phyloP scores from a whole-genome alignment of 2,888 invertebrate genomes.

The Hypercompe scribonia region DNA sequence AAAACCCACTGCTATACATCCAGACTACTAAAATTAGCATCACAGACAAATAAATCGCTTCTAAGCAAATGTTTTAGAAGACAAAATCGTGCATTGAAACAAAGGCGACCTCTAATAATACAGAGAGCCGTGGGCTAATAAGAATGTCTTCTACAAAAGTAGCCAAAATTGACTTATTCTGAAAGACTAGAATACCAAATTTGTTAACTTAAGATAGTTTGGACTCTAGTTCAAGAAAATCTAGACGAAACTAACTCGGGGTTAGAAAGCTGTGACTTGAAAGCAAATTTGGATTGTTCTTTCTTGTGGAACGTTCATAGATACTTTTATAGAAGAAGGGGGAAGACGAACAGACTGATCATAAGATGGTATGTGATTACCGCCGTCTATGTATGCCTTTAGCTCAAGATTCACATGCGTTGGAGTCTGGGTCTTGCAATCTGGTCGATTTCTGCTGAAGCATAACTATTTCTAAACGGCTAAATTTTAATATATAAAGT shows the following conservation, averaged over 20 bases:
- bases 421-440: too few relatives aligned
- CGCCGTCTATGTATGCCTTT: too few relatives aligned
- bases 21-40: neutral
- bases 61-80: neutral
- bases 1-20: neutral
- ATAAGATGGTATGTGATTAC: too few relatives aligned
- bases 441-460: too few relatives aligned
- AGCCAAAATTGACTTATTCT: neutral
- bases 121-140: neutral
- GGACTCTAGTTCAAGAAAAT: neutral
- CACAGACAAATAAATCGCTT: neutral
- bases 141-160: neutral
- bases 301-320: too few relatives aligned
- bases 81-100: neutral
- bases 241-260: neutral
- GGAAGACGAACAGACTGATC: too few relatives aligned
- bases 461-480: too few relatives aligned
- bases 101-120: neutral
- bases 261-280: too few relatives aligned
- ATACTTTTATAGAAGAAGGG: too few relatives aligned
- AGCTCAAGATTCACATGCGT: too few relatives aligned
- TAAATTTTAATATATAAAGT: too few relatives aligned
- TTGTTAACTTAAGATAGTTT: neutral
- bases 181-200: neutral
- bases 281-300: too few relatives aligned